phyloP scores from a whole-genome alignment of 2,113 vertebrate species.

The Conger conger region DNA sequence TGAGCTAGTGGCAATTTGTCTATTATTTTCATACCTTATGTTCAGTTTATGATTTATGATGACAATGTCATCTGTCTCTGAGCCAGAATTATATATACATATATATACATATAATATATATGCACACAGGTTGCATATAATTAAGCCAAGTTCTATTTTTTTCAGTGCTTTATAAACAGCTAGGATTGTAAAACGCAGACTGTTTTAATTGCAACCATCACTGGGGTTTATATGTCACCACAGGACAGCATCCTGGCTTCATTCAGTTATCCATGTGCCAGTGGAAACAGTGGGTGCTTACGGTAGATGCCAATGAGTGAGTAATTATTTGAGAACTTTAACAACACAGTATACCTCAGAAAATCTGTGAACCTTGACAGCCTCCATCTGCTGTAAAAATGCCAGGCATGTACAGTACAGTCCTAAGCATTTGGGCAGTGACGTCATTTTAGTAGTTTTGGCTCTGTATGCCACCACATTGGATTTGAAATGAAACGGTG shows the following conservation, averaged over 20 bases:
- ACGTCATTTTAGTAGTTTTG: no score
- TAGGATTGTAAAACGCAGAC: constrained; percentile 66
- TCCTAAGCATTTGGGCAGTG: no score
- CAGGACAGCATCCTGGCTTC: neutral
- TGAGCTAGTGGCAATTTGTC: neutral
- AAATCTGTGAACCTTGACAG: constrained; percentile 64
- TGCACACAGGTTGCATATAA: constrained; percentile 31
- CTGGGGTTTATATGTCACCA: neutral
- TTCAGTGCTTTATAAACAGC: constrained; percentile 77
- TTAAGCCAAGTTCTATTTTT: constrained; percentile 68
- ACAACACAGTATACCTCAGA: constrained; percentile 77
- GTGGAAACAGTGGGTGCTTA: neutral
- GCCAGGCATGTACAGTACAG: neutral
- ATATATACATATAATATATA: neutral
- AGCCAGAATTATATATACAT: neutral
- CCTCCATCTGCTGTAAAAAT: constrained; percentile 52
- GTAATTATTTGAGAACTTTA: constrained; percentile 52
- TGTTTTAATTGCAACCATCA: neutral
- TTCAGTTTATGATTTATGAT: neutral
- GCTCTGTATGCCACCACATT: no score
- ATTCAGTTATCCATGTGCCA: constrained; percentile 26
- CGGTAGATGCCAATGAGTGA: constrained; percentile 21
- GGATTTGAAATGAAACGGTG: no score
- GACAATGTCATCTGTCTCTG: no score
- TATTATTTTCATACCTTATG: neutral